These are phyloP conservation scores for Chrysolina oricalcia DNA, from an alignment of 2,888 invertebrate species.

Conservation along the genomic window DNA sequence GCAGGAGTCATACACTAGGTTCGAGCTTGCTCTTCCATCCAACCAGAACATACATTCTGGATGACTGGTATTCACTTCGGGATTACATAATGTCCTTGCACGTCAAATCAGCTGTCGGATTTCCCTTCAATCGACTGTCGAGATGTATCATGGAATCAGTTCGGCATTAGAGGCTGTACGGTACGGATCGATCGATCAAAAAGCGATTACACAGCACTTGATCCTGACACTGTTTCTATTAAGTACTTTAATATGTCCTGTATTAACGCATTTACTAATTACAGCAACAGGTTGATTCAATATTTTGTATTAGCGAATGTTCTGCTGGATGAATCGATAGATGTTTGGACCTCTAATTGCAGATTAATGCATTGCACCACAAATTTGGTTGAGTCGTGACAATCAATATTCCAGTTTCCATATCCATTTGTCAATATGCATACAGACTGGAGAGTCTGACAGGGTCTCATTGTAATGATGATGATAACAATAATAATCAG, in stretches of 20 bases:
- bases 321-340: background rate
- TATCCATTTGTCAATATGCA: background rate
- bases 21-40: too few species aligned
- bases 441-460: too few species aligned
- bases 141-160: background rate
- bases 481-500: too few species aligned
- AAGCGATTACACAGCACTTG: constrained; percentile 29
- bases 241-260: constrained; percentile 18
- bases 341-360: background rate
- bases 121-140: background rate
- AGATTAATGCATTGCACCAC: constrained; percentile 14
- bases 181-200: constrained; percentile 3
- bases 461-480: too few species aligned
- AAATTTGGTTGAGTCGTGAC: background rate
- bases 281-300: constrained; percentile 29
- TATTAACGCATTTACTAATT: constrained; percentile 17
- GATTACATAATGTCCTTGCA: background rate
- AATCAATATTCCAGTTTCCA: constrained; percentile 4
- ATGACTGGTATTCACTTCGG: background rate
- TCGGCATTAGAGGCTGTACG: background rate
- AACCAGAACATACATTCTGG: background rate
- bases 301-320: constrained; percentile 21
- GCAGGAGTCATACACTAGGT: too few species aligned
- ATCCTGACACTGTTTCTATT: constrained; percentile 25
- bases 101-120: background rate